Percentiles rank a stretch among this genome's conserved stretches.
These are phyloP conservation scores for Semotilus atromaculatus DNA, from an alignment of 2,797 vertebrate genomes.

Conservation along the genomic window DNA sequence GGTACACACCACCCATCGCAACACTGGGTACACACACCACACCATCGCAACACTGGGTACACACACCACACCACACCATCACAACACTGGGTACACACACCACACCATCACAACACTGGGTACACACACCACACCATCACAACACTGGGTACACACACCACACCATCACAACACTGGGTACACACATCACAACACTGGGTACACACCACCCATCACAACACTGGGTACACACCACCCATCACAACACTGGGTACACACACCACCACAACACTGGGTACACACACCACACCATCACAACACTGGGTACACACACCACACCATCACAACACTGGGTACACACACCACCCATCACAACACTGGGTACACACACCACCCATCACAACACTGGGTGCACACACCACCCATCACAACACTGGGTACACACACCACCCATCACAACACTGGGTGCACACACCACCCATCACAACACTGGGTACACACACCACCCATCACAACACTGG, in stretches of 20 bases:
- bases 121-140: conserved; percentile 86
- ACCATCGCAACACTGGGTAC: conserved; percentile 74
- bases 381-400: no score
- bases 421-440: no score
- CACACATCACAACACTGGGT: no score
- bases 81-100: conserved; percentile 85
- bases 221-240: conserved; percentile 79
- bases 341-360: conserved; percentile 67
- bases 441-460: conserved; percentile 86
- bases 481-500: conserved; percentile 67
- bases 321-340: conserved; percentile 86
- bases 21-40: conserved; percentile 84
- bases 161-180: conserved; percentile 75
- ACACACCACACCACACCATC: conserved; percentile 84
- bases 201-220: conserved; percentile 86
- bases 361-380: no score
- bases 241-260: conserved; percentile 79
- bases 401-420: conserved; percentile 86
- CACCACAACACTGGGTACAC: conserved; percentile 85
- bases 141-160: conserved; percentile 83
- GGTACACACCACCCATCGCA: conserved; percentile 87
- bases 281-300: conserved; percentile 32
- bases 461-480: conserved; percentile 86
- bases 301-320: conserved; percentile 85
- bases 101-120: conserved; percentile 71